A percentile compares a stretch with the other conserved stretches of the same genome.
Conservation (phyloP, 2,113 vertebrate genomes). For the Centropus unirufus region DNA sequence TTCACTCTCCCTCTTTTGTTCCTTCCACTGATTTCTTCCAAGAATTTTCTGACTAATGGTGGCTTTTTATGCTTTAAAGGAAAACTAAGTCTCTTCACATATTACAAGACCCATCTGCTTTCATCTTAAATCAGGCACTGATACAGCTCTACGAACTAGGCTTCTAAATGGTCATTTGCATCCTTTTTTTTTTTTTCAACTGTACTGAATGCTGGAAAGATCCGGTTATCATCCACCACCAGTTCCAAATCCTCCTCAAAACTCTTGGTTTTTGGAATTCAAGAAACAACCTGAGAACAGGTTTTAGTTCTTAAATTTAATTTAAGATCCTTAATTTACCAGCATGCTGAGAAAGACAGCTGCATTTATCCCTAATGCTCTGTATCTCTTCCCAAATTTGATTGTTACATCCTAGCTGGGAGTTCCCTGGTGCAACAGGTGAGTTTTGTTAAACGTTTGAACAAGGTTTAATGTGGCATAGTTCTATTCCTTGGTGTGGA, state of each 20-base stretch:
- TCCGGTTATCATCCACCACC: neutral
- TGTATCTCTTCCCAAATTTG: neutral
- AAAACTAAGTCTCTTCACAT: neutral
- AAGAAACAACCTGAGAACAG: neutral
- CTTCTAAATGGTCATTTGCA: neutral
- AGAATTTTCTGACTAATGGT: neutral
- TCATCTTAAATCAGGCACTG: neutral
- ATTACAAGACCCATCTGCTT: rapidly evolving
- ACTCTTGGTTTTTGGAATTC: neutral
- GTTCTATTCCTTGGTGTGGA: neutral
- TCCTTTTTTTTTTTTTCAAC: neutral
- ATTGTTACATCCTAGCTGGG: neutral
- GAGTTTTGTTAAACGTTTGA: neutral
- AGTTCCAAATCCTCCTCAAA: neutral
- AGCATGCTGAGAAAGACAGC: neutral
- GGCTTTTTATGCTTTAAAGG: neutral
- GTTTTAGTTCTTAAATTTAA: no score
- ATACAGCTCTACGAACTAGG: neutral
- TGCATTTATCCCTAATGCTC: neutral
- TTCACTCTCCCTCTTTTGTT: neutral
- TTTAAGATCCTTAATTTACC: neutral
- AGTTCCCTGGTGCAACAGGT: neutral
- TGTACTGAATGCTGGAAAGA: neutral
- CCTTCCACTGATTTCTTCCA: neutral
- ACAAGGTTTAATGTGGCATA: neutral